Percentiles rank a stretch among this genome's conserved stretches.
These are phyloP conservation scores for Sinotaia quadrata DNA, from an alignment of 2,888 invertebrate genomes.

Conservation along the genomic window DNA sequence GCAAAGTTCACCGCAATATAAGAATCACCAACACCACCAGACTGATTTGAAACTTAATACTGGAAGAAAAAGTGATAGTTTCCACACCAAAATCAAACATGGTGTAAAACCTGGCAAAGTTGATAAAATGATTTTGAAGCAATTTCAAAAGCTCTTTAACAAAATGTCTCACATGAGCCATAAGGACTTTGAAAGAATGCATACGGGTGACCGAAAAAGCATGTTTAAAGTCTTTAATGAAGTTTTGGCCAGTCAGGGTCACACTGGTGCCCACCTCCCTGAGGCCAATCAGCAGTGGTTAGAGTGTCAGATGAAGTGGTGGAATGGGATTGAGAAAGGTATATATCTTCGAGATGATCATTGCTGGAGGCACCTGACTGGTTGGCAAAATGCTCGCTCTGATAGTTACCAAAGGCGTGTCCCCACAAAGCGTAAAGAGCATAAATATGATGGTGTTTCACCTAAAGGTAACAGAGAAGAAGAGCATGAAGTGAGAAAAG, in stretches of 20 bases:
- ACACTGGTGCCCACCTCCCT: background rate
- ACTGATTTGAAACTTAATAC: background rate
- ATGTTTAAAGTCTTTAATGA: background rate
- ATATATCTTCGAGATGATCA: background rate
- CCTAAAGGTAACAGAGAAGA: background rate
- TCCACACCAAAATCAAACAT: background rate
- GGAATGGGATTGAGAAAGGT: background rate
- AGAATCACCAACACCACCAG: background rate
- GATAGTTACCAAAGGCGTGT: background rate
- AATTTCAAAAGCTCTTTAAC: conserved; percentile 3
- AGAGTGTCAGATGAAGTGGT: background rate
- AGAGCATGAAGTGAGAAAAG: background rate
- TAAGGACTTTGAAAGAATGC: background rate
- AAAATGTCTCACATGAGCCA: background rate
- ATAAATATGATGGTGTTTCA: background rate
- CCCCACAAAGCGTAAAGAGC: background rate
- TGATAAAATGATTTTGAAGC: background rate
- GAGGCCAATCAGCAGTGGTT: background rate
- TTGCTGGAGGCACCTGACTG: background rate
- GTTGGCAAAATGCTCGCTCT: background rate
- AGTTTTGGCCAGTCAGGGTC: background rate
- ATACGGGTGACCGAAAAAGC: background rate
- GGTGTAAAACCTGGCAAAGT: background rate
- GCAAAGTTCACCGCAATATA: background rate
- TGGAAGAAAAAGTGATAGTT: background rate